Evolutionary conservation across 2,113 vertebrate genomes (phyloP).

Genomic region (Macrotus californicus): DNA sequence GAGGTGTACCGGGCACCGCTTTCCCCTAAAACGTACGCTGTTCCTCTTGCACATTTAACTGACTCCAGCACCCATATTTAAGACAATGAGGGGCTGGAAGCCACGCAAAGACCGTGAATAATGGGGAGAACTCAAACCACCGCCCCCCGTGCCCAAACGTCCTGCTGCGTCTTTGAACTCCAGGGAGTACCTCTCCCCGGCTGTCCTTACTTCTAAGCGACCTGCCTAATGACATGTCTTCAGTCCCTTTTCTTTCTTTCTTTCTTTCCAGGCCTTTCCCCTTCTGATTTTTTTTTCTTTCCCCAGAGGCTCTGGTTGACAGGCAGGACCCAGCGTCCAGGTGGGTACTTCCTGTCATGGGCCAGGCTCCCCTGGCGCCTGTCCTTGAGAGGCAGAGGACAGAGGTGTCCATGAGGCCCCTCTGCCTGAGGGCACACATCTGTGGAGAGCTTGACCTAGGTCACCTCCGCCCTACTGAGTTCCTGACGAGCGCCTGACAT

Average conservation of each 20-base stretch:
- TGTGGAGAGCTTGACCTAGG: constrained; percentile 52
- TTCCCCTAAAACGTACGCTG: constrained; percentile 64
- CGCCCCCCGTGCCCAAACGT: background rate
- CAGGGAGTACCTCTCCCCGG: background rate
- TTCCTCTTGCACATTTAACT: constrained; percentile 78
- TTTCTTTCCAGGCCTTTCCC: background rate
- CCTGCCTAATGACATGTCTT: constrained; percentile 39
- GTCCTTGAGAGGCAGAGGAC: constrained; percentile 59
- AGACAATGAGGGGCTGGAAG: constrained; percentile 65
- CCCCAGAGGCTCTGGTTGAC: constrained; percentile 19
- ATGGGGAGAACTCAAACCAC: constrained; percentile 44
- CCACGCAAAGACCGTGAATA: constrained; percentile 44
- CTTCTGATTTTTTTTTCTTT: background rate
- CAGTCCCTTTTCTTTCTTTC: background rate
- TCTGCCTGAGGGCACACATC: constrained; percentile 65
- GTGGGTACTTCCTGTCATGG: constrained; percentile 54
- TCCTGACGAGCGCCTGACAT: background rate
- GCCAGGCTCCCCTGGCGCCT: constrained; percentile 25
- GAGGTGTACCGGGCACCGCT: constrained; percentile 81
- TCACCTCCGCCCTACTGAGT: background rate
- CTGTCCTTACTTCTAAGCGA: constrained; percentile 53
- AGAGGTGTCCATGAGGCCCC: constrained; percentile 56
- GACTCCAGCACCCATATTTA: constrained; percentile 58
- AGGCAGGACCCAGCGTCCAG: background rate
- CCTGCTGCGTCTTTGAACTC: constrained; percentile 29